Conservation (phyloP, 2,797 vertebrate genomes). For the Anableps anableps region DNA sequence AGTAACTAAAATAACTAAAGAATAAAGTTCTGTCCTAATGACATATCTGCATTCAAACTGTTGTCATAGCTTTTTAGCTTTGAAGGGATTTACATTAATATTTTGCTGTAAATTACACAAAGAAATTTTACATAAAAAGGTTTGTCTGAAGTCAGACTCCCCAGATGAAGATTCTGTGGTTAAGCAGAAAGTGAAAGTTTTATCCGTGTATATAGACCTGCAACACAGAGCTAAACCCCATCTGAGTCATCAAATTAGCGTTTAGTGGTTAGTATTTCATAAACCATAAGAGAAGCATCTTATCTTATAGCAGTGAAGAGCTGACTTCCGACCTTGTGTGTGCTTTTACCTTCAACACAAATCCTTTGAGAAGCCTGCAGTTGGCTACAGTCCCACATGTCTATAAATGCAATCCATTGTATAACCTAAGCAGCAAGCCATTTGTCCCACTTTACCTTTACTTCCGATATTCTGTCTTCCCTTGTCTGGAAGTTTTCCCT, state of each 20-base stretch:
- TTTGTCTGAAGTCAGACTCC: neutral
- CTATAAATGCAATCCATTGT: constrained; percentile 19
- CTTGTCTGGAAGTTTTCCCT: constrained; percentile 10
- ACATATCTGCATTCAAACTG: neutral
- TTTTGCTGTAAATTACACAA: neutral
- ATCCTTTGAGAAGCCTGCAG: constrained; percentile 29
- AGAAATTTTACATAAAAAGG: neutral
- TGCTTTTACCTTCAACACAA: constrained; percentile 22
- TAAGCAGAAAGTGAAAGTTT: neutral
- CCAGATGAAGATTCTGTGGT: neutral
- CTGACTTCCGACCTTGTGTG: constrained; percentile 19
- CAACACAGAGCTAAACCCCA: neutral
- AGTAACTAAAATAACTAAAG: neutral
- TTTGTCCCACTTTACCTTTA: constrained; percentile 29
- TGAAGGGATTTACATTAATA: neutral
- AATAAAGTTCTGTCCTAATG: neutral
- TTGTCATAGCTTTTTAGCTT: neutral
- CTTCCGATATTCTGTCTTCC: neutral
- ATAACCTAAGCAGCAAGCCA: constrained; percentile 1
- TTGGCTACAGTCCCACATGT: constrained; percentile 35
- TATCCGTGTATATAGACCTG: neutral
- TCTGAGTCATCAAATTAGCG: constrained; percentile 26
- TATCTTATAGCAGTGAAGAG: constrained; percentile 18
- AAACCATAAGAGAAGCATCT: neutral
- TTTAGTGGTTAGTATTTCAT: constrained; percentile 6